Percentiles rank a stretch among this genome's conserved stretches.
These are phyloP conservation scores for Spodoptera exigua DNA, from an alignment of 2,888 invertebrate genomes.

Conservation along the genomic window DNA sequence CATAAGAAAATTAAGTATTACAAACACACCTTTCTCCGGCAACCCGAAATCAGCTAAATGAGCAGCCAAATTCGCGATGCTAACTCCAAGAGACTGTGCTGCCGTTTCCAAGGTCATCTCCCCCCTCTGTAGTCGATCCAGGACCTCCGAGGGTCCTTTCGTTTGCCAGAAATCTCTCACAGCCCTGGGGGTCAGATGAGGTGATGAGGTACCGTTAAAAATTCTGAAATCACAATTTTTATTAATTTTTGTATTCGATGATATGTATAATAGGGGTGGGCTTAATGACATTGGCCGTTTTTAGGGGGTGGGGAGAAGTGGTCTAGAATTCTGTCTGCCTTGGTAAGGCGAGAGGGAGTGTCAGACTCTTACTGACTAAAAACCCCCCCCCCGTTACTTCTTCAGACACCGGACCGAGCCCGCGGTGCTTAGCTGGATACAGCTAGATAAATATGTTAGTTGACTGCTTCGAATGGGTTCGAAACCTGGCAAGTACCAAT, in stretches of 20 bases:
- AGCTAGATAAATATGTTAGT: no score
- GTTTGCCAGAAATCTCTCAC: constrained; percentile 93
- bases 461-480: no score
- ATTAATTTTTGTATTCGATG: no score
- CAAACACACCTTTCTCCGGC: constrained; percentile 64
- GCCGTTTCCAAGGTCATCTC: constrained; percentile 93
- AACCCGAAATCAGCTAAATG: constrained; percentile 83
- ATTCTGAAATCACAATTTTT: constrained; percentile 34
- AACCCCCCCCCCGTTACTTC: no score
- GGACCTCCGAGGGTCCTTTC: constrained; percentile 92
- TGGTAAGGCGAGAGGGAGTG: no score
- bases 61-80: constrained; percentile 92
- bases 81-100: constrained; percentile 93
- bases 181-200: constrained; percentile 65
- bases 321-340: no score
- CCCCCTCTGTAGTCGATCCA: constrained; percentile 92
- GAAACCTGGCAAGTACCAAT: no score
- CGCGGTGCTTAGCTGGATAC: no score
- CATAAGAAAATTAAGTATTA: neutral
- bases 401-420: no score
- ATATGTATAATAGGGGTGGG: neutral
- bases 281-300: no score
- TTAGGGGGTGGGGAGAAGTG: no score
- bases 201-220: constrained; percentile 41
- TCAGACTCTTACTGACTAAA: no score